Evolutionary conservation across 1,140 invertebrate species (phyloP).

Genomic region (Amphibalanus amphitrite): DNA sequence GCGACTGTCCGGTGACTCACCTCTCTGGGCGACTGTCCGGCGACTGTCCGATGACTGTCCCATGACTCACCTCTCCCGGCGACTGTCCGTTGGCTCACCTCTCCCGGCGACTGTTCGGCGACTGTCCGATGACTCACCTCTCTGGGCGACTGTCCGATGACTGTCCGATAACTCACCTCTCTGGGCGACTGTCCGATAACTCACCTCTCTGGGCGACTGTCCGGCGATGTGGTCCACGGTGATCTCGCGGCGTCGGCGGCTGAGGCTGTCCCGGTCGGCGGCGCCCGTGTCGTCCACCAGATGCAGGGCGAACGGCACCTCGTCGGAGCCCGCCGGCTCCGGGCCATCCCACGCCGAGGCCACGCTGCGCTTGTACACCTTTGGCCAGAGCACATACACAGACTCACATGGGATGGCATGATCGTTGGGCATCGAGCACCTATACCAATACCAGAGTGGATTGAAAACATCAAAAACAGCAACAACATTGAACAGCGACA

Average conservation of each 20-base stretch:
- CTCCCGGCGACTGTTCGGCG: no score
- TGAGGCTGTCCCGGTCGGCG: no score
- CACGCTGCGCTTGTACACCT: constrained; percentile 15
- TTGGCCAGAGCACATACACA: constrained; percentile 14
- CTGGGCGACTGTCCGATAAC: neutral
- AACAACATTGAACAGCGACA: no score
- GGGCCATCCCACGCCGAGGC: neutral
- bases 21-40: neutral
- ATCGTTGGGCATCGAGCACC: no score
- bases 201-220: neutral
- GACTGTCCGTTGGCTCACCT: no score
- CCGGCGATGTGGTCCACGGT: neutral
- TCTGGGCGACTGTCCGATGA: neutral
- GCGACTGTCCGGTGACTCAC: no score
- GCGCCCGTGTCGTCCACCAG: neutral
- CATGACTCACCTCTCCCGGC: neutral
- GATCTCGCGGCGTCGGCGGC: neutral
- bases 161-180: neutral
- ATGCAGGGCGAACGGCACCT: neutral
- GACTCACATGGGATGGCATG: no score
- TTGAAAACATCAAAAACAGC: no score
- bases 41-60: neutral
- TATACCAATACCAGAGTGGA: no score
- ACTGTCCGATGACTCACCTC: no score
- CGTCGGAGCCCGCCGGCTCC: neutral